Conservation (phyloP, 2,888 invertebrate genomes). For the Napeogenes inachia region DNA sequence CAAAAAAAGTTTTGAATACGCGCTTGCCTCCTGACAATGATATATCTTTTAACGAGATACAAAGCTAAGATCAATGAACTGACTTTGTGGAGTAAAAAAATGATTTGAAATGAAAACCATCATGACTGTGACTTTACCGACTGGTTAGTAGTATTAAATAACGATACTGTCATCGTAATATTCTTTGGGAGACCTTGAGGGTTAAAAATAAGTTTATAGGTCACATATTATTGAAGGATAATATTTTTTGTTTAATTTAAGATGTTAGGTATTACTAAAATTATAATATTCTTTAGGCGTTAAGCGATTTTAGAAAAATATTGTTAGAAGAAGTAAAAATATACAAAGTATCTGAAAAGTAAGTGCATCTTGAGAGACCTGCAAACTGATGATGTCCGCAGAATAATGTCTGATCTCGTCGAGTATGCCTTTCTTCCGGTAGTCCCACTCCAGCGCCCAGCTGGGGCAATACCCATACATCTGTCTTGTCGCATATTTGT, state of each 20-base stretch:
- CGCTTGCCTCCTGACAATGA: slow-evolving; percentile 30
- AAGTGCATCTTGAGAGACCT: slow-evolving; percentile 40
- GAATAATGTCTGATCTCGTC: slow-evolving; percentile 97
- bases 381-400: slow-evolving; percentile 96
- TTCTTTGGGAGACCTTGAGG: too few relatives aligned
- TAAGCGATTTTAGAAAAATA: too few relatives aligned
- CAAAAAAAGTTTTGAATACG: slow-evolving; percentile 4
- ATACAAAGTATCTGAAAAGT: too few relatives aligned
- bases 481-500: slow-evolving; percentile 98
- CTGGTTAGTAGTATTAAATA: background rate
- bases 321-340: too few relatives aligned
- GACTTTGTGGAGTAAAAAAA: slow-evolving; percentile 4
- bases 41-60: slow-evolving; percentile 32
- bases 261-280: too few relatives aligned
- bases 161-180: too few relatives aligned
- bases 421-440: slow-evolving; percentile 97
- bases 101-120: too few relatives aligned
- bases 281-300: too few relatives aligned
- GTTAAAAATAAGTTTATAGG: too few relatives aligned
- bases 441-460: slow-evolving; percentile 99
- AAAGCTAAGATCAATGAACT: slow-evolving; percentile 21
- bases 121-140: background rate
- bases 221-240: too few relatives aligned
- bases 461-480: slow-evolving; percentile 99
- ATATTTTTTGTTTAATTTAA: too few relatives aligned